Conservation (phyloP, 2,113 vertebrate genomes). For the Vimba vimba region DNA sequence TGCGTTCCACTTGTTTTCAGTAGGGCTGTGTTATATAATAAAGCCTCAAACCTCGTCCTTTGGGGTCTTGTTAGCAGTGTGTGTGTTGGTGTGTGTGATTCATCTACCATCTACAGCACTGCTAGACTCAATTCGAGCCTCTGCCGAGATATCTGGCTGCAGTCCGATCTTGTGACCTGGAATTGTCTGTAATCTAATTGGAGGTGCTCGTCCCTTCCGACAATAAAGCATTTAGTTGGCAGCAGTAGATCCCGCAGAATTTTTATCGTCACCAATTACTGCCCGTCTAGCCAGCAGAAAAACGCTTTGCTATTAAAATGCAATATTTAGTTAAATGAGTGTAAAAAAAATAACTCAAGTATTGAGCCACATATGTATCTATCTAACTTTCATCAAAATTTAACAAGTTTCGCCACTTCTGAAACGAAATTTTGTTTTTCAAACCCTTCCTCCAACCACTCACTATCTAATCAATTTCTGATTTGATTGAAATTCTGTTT, state of each 20-base stretch:
- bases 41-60: slow-evolving; percentile 15
- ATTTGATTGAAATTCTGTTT: background rate
- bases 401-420: background rate
- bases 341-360: background rate
- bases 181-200: slow-evolving; percentile 34
- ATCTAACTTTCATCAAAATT: background rate
- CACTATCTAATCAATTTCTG: background rate
- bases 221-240: slow-evolving; percentile 9
- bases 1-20: slow-evolving; percentile 11
- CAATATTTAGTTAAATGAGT: background rate
- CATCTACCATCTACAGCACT: slow-evolving; percentile 2
- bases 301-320: background rate
- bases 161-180: slow-evolving; percentile 1
- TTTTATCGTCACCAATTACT: background rate
- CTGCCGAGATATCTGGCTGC: background rate
- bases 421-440: background rate
- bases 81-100: slow-evolving; percentile 25
- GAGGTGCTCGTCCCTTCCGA: slow-evolving; percentile 12
- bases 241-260: background rate
- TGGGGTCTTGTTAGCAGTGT: slow-evolving; percentile 27
- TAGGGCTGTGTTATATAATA: slow-evolving; percentile 29
- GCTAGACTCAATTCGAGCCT: background rate
- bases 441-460: background rate
- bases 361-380: too few species aligned
- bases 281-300: background rate